Conservation (phyloP, 2,797 vertebrate species). For the Odontamblyopus rebecca region DNA sequence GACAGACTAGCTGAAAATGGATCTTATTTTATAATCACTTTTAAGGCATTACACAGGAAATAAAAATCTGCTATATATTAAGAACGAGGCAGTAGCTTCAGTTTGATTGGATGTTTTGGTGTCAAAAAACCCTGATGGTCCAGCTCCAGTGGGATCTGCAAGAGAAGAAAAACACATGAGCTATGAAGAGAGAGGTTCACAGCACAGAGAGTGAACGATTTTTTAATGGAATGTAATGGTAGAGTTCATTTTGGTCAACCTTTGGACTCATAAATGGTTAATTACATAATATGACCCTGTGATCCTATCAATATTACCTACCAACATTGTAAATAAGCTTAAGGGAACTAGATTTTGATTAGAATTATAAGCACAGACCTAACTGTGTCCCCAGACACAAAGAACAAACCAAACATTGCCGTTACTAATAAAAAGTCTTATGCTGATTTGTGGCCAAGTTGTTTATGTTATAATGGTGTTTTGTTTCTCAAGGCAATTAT, state of each 20-base stretch:
- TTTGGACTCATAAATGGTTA: slow-evolving; percentile 20
- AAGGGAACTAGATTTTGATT: too few species aligned
- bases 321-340: too few species aligned
- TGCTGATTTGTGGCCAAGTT: too few species aligned
- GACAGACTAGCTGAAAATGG: not conserved
- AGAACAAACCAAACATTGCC: too few species aligned
- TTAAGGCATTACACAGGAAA: not conserved
- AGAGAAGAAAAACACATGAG: slow-evolving; percentile 13
- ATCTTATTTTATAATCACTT: not conserved
- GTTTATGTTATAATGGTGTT: too few species aligned
- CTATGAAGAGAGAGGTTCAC: not conserved
- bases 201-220: not conserved
- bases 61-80: not conserved
- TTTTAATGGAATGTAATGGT: not conserved
- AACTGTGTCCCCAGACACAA: too few species aligned
- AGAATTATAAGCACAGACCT: too few species aligned
- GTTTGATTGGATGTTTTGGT: slow-evolving; percentile 74
- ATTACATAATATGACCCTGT: slow-evolving; percentile 15
- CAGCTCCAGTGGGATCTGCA: slow-evolving; percentile 77
- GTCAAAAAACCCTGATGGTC: slow-evolving; percentile 47
- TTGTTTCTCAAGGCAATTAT: too few species aligned
- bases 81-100: slow-evolving; percentile 73
- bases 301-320: not conserved
- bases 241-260: slow-evolving; percentile 7
- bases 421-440: too few species aligned